Percentiles rank a stretch among this genome's conserved stretches.
phyloP scores from a whole-genome alignment of 1,140 invertebrate genomes.

The Musca domestica region DNA sequence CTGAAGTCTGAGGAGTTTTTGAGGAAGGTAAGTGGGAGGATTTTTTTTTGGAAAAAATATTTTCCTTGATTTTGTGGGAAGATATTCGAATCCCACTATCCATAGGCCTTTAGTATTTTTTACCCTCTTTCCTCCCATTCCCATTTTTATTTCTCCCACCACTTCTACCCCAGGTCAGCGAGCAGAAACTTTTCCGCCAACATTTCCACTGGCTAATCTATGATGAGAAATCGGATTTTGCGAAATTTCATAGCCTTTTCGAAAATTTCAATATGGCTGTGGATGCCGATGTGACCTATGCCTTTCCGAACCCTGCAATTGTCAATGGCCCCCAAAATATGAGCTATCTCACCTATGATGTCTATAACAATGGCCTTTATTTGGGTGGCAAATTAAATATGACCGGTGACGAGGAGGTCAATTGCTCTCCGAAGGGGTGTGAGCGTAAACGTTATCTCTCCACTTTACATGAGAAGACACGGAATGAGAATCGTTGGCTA shows the following conservation, averaged over 20 bases:
- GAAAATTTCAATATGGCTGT: conserved; percentile 17
- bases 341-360: conserved; percentile 25
- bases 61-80: too few relatives aligned
- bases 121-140: neutral
- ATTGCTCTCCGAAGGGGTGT: conserved; percentile 12
- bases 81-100: too few relatives aligned
- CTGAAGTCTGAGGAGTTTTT: conserved; percentile 15
- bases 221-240: conserved; percentile 14
- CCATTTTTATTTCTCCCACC: neutral
- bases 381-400: conserved; percentile 29
- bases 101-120: too few relatives aligned
- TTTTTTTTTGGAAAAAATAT: neutral
- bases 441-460: conserved; percentile 7
- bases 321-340: neutral
- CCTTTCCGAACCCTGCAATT: neutral
- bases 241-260: conserved; percentile 11
- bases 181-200: conserved; percentile 8
- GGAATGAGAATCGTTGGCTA: conserved; percentile 23
- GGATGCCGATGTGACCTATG: conserved; percentile 31
- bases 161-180: neutral
- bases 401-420: conserved; percentile 21
- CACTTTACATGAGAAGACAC: conserved; percentile 14
- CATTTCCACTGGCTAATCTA: conserved; percentile 28
- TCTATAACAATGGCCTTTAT: conserved; percentile 28
- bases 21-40: conserved; percentile 14